These are phyloP conservation scores for Pangasianodon hypophthalmus DNA, from an alignment of 2,113 vertebrate species.

Conservation along the genomic window DNA sequence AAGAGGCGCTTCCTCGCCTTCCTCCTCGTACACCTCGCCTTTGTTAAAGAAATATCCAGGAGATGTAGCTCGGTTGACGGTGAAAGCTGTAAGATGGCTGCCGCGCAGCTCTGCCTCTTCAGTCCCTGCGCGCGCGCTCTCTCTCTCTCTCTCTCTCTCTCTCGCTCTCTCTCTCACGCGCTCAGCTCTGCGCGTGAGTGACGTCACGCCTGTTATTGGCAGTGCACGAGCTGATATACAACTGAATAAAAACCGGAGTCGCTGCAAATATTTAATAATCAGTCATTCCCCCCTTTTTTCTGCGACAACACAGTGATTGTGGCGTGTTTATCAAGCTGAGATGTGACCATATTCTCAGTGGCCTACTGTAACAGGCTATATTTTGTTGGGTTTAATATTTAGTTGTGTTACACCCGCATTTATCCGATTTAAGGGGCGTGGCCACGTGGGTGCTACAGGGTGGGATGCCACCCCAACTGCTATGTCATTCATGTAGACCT, in stretches of 20 bases:
- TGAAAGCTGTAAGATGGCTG: constrained; percentile 80
- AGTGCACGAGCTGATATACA: constrained; percentile 60
- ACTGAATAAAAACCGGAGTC: not conserved
- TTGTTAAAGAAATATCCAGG: constrained; percentile 65
- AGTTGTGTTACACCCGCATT: not conserved
- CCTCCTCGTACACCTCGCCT: constrained; percentile 40
- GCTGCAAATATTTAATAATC: not conserved
- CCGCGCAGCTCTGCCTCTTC: constrained; percentile 49
- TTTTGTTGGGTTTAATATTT: not conserved
- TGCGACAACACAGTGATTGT: not conserved
- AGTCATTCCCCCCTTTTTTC: too few species aligned
- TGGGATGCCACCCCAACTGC: not conserved
- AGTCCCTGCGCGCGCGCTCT: constrained; percentile 15
- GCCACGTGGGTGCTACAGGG: not conserved
- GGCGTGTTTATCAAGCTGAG: not conserved
- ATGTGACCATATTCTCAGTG: too few species aligned
- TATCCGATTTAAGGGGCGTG: not conserved
- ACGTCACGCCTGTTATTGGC: constrained; percentile 76
- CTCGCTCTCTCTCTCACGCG: not conserved
- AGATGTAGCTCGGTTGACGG: constrained; percentile 65
- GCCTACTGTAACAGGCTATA: not conserved
- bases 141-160: constrained; percentile 10
- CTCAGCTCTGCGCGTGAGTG: constrained; percentile 58
- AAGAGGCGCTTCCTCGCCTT: constrained; percentile 46
- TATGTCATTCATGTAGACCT: not conserved